Base-by-base conservation (phyloP, 2,888 invertebrate genomes). In the Drosophila koepferae region DNA sequence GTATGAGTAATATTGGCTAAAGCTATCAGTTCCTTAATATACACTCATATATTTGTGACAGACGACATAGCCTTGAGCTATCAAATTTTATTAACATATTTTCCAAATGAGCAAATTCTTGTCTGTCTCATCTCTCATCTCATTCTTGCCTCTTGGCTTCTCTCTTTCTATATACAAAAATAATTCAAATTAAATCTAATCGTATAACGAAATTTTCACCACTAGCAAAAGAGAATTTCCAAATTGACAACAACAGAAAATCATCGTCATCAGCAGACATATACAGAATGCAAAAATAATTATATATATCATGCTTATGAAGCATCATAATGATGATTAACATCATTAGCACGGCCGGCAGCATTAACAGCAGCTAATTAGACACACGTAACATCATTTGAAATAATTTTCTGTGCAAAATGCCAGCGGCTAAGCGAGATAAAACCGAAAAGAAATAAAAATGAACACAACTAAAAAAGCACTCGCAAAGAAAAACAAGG, bases 81-180 rank as follows among this genome's bases (percentile, higher is more conserved):
- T 69, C 83, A 80, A 67, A 55, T 66, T 68, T 82, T 78, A 80
- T 85, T 85, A 84, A 72, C 77, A 85, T 54, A 62, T 72, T 82
- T 82, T 82, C 80, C 62, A 76, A 77, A 81, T 64, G 59, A 72
- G 53, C 54, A 63, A 70, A 65, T 65, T 46, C 41, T 28, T 28
- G 43, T 38, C 60, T 38, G 59, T 38, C 18, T 20, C 20, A 20
- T 20, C 20, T 20, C 20, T 20, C 23, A 8, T 8, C 58, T 5
- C 43, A 18, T n/a, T 20, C n/a, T 23, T 16, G 14, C n/a, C 5
- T 10, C 28, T 8, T 14, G 6, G 6, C 14, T 28, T 28, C 28
- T 36, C 34, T 43, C 34, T 23, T 9, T 28, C n/a, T 18, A 14
- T 9, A 40, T 16, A 12, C 49, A 43, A 3, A 62, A 54, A 60